Evolutionary conservation across 2,797 vertebrate genomes (phyloP), one percentile per base, ranked within the genome.

Genomic region (Manis crassicaudata): DNA sequence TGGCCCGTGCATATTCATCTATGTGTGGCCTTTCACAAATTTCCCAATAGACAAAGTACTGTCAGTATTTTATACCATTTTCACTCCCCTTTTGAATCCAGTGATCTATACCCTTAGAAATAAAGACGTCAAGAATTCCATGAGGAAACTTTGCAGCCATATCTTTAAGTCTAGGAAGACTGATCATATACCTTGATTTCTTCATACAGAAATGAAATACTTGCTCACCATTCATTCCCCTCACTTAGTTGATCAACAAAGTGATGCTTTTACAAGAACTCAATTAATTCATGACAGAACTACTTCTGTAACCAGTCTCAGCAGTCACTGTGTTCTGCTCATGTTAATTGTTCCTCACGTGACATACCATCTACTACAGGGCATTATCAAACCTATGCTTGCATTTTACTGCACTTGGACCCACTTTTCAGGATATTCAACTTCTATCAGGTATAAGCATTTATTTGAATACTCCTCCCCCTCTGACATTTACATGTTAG

Each of bases 81-180:
- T 96, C 27, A 97, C 90, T 35, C 96, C 90, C 1, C 63, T 97
- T 68, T 72, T 97, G 62, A 97, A 97, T 67, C 95, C 96, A 35
- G 58, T 97, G 32, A 96, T 96, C 46, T 97, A 97, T 14, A 97
- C 95, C 4, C 27, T 95, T 76, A 94, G 95, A 92, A 97, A 95
- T 82, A 97, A 96, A 67, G 96, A 97, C 5, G 60, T 97, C 72
- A 96, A 92, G 13, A 23, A 65, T 60, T 94, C 95, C 60, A 95
- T 97, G 88, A 92, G 75, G 63, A 97, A 90, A 73, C 32, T 97
- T 27, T 87, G 58, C 16, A 83, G 23, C 20, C 10, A 0, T 40
- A 37, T 94, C 27, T 96, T 87, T 72, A 94, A 94, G 43, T 92
- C 70, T 67, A 90, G 62, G 14, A 73, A 87, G 83, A 87, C 73